phyloP scores from a whole-genome alignment of 2,888 invertebrate genomes.

The Hydroisotoma schaefferi region DNA sequence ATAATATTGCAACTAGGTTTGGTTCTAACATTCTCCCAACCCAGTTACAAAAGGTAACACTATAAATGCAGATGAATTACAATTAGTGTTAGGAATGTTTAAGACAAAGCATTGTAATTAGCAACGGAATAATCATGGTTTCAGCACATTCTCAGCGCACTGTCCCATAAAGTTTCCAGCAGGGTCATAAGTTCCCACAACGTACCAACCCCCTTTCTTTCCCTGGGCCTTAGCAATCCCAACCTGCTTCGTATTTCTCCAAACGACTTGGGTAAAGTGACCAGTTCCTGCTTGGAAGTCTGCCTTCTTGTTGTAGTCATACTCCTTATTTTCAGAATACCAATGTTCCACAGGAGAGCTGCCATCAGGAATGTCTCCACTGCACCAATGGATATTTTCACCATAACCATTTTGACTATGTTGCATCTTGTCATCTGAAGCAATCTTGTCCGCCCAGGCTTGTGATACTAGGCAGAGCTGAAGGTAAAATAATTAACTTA shows the following conservation, averaged over 20 bases:
- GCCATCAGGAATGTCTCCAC: conserved; percentile 30
- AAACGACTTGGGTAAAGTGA: conserved; percentile 83
- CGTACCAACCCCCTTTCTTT: conserved; percentile 67
- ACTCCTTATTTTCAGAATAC: conserved; percentile 68
- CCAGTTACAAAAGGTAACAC: too few relatives aligned
- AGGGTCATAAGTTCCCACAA: conserved; percentile 86
- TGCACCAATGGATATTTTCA: conserved; percentile 37
- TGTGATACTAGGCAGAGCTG: conserved; percentile 43
- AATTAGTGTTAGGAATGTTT: too few relatives aligned
- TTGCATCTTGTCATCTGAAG: conserved; percentile 39
- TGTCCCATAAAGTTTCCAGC: conserved; percentile 60
- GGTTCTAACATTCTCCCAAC: too few relatives aligned
- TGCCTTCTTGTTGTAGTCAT: conserved; percentile 34
- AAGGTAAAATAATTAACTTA: not conserved
- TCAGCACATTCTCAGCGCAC: conserved; percentile 34
- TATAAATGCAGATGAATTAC: too few relatives aligned
- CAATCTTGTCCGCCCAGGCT: conserved; percentile 44
- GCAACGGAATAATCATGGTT: too few relatives aligned
- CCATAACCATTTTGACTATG: conserved; percentile 45
- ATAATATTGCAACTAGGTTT: too few relatives aligned
- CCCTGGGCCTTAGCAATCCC: conserved; percentile 74
- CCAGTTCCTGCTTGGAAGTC: conserved; percentile 54
- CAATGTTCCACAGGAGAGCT: conserved; percentile 54
- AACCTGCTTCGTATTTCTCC: conserved; percentile 69
- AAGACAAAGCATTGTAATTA: conserved; percentile 7